Base-by-base conservation (phyloP, 2,113 vertebrate species). In the Phrynosoma blainvillii region DNA sequence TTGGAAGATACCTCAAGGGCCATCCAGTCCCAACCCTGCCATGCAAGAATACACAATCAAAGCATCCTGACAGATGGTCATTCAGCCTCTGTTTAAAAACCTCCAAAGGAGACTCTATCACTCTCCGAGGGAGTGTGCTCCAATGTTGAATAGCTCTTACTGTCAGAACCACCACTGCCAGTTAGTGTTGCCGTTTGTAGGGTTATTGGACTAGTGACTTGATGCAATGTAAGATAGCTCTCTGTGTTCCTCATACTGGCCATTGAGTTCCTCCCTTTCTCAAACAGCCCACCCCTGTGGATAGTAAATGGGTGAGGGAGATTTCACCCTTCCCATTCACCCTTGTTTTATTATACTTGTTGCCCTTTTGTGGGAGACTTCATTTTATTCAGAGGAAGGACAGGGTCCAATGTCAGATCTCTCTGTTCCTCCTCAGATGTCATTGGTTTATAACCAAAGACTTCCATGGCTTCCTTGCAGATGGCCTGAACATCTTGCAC, bases 371-470 rank as follows among this genome's bases (percentile, higher is more conserved):
- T 27, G 6, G 52, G 16, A 59, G 36, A 66, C 20, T 78, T 78
- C 6, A 52, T 66, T 23, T 13, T 42, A 25, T 5, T 84, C 27
- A 2, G 13, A 32, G 76, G 52, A 73, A 84, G 76, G 18, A 89
- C 42, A 12, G 84, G 66, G 3, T 47, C 76, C 27, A 79, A 16
- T 0, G n/a, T 42, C 70, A 76, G 71, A 62, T 80, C 76, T 78
- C 68, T 62, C n/a, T 84, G 83, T 27, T 89, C 88, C 20, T 47
- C 14, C 36, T 80, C 88, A 42, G 82, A 74, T 25, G 0, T 9
- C 54, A 59, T 82, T 30, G 42, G 83, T 42, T 52, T 74, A 36
- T 90, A 90, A 25, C 89, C 71, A 23, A 87, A 77, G 27, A 83
- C 62, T 32, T 65, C 23, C 85, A 87, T 87, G 2, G 79, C 84